phyloP scores from a whole-genome alignment of 2,113 vertebrate genomes.

The Syngnathus scovelli region DNA sequence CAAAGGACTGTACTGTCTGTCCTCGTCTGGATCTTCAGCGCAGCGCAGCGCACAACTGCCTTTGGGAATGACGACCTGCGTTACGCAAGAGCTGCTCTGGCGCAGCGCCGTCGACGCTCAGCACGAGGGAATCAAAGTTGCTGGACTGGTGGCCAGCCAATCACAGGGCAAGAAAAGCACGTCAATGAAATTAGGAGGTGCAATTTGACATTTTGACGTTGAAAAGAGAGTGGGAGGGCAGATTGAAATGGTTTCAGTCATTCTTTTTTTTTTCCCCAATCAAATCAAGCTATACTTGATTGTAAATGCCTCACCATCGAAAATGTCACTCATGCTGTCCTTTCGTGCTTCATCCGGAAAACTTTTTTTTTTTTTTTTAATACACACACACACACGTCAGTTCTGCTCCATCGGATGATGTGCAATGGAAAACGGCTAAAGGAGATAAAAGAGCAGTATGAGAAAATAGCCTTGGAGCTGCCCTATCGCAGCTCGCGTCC shows the following conservation, averaged over 20 bases:
- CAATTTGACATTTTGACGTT: too few species aligned
- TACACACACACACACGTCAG: neutral
- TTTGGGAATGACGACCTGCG: slow-evolving; percentile 16
- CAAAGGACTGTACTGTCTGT: neutral
- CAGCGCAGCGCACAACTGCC: neutral
- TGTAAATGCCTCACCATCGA: neutral
- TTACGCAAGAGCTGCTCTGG: slow-evolving; percentile 25
- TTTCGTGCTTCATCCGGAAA: neutral
- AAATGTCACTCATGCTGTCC: neutral
- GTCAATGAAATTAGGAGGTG: too few species aligned
- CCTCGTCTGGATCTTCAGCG: neutral
- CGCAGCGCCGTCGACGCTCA: slow-evolving; percentile 10
- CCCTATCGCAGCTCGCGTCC: slow-evolving; percentile 7
- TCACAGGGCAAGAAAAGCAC: too few species aligned
- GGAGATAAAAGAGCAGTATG: neutral
- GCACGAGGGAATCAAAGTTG: slow-evolving; percentile 9
- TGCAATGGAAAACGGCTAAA: neutral
- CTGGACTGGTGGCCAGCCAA: too few species aligned
- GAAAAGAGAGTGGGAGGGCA: too few species aligned
- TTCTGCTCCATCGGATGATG: slow-evolving; percentile 10
- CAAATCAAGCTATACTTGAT: neutral
- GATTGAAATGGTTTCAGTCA: too few species aligned
- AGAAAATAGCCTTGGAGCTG: slow-evolving; percentile 11
- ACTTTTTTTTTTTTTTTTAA: neutral
- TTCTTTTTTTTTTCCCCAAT: too few species aligned